phyloP scores from a whole-genome alignment of 2,888 invertebrate species.

The Orthonevra nobilis region DNA sequence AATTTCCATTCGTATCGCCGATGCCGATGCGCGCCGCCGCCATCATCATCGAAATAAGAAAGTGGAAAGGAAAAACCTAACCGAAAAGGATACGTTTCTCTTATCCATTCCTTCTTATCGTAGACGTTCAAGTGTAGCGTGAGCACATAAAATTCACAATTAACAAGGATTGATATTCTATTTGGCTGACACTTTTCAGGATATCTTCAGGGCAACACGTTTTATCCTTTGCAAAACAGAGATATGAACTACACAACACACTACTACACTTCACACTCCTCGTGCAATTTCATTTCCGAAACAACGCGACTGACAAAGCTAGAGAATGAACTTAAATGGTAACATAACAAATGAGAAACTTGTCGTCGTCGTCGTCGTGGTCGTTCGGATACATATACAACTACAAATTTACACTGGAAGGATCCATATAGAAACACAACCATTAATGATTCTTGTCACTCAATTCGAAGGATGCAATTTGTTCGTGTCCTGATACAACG shows the following conservation, averaged over 20 bases:
- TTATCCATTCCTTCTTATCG: neutral
- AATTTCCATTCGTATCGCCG: slow-evolving; percentile 51
- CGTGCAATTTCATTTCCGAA: slow-evolving; percentile 49
- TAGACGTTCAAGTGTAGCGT: neutral
- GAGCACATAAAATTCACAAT: slow-evolving; percentile 61
- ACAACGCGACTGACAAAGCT: slow-evolving; percentile 49
- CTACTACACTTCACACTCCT: no score
- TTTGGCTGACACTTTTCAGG: slow-evolving; percentile 55
- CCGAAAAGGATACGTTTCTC: no score
- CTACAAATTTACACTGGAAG: no score
- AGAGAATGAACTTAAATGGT: slow-evolving; percentile 63
- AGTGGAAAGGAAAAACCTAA: neutral
- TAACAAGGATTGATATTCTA: slow-evolving; percentile 68
- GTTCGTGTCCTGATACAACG: slow-evolving; percentile 29
- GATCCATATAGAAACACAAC: slow-evolving; percentile 39
- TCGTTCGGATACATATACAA: slow-evolving; percentile 44
- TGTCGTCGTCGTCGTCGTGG: slow-evolving; percentile 25
- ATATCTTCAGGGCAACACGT: slow-evolving; percentile 43
- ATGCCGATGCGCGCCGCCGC: no score
- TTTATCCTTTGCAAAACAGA: slow-evolving; percentile 22
- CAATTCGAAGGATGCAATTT: slow-evolving; percentile 64
- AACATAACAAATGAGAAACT: slow-evolving; percentile 65
- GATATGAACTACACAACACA: neutral
- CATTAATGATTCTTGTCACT: slow-evolving; percentile 69
- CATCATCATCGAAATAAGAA: slow-evolving; percentile 9